These are phyloP conservation scores for Amblyraja radiata DNA, from an alignment of 2,797 vertebrate genomes.

Conservation along the genomic window DNA sequence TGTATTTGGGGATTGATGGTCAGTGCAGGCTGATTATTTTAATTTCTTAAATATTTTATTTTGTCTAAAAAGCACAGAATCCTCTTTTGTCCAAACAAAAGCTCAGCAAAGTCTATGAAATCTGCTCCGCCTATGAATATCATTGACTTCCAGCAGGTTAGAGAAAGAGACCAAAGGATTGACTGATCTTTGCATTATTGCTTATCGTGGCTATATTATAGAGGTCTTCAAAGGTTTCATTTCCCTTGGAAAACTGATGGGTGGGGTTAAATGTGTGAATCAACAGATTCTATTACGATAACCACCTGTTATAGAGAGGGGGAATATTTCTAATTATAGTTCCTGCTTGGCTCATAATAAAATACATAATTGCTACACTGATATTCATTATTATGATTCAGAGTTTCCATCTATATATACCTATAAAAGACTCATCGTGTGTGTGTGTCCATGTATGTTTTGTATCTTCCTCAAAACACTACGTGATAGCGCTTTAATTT, in stretches of 20 bases:
- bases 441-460: too few relatives aligned
- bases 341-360: background rate
- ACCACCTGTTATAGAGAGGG: background rate
- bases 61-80: background rate
- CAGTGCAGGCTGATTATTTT: too few relatives aligned
- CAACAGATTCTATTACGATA: conserved; percentile 37
- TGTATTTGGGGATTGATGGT: too few relatives aligned
- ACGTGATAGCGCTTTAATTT: too few relatives aligned
- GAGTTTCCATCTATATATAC: background rate
- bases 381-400: conserved; percentile 20
- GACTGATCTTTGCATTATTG: conserved; percentile 8
- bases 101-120: background rate
- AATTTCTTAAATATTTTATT: background rate
- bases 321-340: conserved; percentile 14
- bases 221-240: conserved; percentile 2
- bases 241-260: conserved; percentile 16
- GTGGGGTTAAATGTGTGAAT: background rate
- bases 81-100: background rate
- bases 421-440: too few relatives aligned
- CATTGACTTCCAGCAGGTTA: conserved; percentile 14
- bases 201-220: background rate
- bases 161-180: background rate
- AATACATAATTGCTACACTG: background rate
- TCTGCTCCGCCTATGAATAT: background rate
- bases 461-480: too few relatives aligned